These are phyloP conservation scores for Platichthys flesus DNA, from an alignment of 2,113 vertebrate species.

Conservation along the genomic window DNA sequence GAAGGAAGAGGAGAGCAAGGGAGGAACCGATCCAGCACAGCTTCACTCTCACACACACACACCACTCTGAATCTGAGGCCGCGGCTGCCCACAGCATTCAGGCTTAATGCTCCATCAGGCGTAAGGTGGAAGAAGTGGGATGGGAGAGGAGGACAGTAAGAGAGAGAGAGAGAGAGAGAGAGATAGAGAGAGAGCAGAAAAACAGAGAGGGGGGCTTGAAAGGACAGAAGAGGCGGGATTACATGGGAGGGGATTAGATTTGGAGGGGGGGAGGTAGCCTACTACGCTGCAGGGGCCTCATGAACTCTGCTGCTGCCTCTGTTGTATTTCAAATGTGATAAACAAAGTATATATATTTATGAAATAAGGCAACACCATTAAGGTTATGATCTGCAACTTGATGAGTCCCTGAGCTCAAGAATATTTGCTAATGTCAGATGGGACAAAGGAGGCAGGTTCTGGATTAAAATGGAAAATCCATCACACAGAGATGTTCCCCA, in stretches of 20 bases:
- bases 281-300: neutral
- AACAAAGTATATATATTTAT: neutral
- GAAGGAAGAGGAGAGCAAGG: conserved; percentile 26
- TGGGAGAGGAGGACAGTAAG: conserved; percentile 56
- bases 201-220: conserved; percentile 58
- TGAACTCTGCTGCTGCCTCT: conserved; percentile 6
- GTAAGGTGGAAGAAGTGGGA: conserved; percentile 77
- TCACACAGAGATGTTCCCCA: conserved; percentile 16
- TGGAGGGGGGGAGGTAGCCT: neutral
- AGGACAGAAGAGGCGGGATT: conserved; percentile 72
- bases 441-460: neutral
- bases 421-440: neutral
- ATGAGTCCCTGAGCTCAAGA: conserved; percentile 39
- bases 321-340: neutral
- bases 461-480: conserved; percentile 55
- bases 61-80: conserved; percentile 53
- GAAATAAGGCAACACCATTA: neutral
- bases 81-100: conserved; percentile 52
- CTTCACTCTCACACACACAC: conserved; percentile 36
- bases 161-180: conserved; percentile 4
- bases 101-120: conserved; percentile 75
- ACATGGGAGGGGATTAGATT: conserved; percentile 60
- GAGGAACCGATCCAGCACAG: conserved; percentile 27
- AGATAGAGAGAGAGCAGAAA: conserved; percentile 25
- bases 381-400: neutral